phyloP scores from a whole-genome alignment of 1,140 invertebrate genomes.

The Onthophagus taurus region DNA sequence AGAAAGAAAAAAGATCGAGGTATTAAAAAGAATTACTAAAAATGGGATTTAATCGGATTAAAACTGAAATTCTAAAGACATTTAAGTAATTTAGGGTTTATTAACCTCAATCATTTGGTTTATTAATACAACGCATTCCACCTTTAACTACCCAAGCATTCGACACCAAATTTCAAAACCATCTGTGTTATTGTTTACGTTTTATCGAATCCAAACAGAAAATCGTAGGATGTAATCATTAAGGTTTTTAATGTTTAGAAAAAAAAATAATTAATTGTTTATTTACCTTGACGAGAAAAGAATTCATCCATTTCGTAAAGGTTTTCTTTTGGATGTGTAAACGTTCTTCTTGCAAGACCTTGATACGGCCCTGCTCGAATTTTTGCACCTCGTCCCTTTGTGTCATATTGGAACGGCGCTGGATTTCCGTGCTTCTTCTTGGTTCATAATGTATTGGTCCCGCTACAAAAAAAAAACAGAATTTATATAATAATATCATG shows the following conservation, averaged over 20 bases:
- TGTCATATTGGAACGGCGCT: constrained; percentile 61
- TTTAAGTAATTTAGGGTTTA: too few species aligned
- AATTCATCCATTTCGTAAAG: constrained; percentile 99
- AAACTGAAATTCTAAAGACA: too few species aligned
- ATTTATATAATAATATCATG: too few species aligned
- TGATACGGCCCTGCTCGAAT: constrained; percentile 93
- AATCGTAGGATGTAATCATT: too few species aligned
- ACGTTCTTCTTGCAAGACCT: constrained; percentile 92
- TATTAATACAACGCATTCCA: too few species aligned
- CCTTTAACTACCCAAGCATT: too few species aligned
- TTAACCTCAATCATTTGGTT: too few species aligned
- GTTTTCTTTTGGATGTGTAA: constrained; percentile 99
- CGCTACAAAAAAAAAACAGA: constrained; percentile 25
- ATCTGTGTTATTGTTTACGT: too few species aligned
- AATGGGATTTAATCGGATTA: too few species aligned
- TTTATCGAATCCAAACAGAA: too few species aligned
- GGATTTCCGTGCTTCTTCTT: constrained; percentile 24
- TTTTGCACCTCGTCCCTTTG: constrained; percentile 83
- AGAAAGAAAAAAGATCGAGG: background rate
- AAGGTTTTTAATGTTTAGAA: too few species aligned
- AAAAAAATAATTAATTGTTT: background rate
- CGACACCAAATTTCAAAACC: too few species aligned
- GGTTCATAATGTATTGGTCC: constrained; percentile 32
- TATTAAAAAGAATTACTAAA: background rate
- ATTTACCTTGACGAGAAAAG: constrained; percentile 85